Evolutionary conservation across 2,888 invertebrate genomes (phyloP), one percentile per base, ranked within the genome.

Genomic region (Eristalinus sepulchralis): DNA sequence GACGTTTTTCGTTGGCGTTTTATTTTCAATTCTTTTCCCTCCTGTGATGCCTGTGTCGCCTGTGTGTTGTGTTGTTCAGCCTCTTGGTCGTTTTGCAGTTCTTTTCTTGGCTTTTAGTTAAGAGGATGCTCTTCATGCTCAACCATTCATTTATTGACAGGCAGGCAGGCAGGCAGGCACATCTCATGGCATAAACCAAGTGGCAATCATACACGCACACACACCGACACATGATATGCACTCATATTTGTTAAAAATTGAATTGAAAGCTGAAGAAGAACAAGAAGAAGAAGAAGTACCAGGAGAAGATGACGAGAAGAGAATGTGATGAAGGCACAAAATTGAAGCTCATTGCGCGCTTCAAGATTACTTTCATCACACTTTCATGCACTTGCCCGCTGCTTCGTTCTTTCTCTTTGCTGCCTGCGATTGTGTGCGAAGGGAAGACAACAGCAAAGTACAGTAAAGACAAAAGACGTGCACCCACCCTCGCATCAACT

Each of bases 301-400:
- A 70, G 55, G 34, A 47, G 47, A 34, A 1, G 47, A 71, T 22
- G 4, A 34, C 62, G 36, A 53, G n/a, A 6, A 17, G 47, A 47
- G 8, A 17, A 47, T 47, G 8, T 47, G 47, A 47, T 47, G 47
- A 17, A 47, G 47, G 47, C 47, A 22, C 24, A 64, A 55, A 33
- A 53, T 33, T 68, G 64, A 70, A 53, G 24, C 70, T 66, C 47
- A 62, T 57, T 57, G 70, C 53, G 67, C 55, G 73, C 63, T 78
- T 84, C 66, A 81, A 82, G 77, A 85, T 85, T 82, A 82, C 82
- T 85, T 85, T 85, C 77, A 85, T 73, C 85, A 82, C 85, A 77
- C 73, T 78, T 72, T 68, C 73, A 53, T 78, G 68, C 64, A 76
- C 24, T 47, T 47, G 47, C 17, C 17, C 17, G 47, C 8, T 17